Evolutionary conservation across 2,113 vertebrate species (phyloP).

Genomic region (Myotis lucifugus): DNA sequence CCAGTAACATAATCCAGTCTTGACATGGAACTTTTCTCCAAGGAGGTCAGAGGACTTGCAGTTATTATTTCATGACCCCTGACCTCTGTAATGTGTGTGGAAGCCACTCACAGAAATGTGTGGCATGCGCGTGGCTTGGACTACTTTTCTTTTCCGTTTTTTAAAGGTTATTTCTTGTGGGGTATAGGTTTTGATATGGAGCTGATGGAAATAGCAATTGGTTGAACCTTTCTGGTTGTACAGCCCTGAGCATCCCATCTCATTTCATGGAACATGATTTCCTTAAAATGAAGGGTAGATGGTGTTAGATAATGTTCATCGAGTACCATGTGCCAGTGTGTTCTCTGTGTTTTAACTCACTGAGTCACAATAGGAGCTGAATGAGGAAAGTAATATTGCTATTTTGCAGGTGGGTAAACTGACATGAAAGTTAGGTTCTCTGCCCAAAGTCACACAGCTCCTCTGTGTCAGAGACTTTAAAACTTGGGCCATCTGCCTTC

Average conservation of each 20-base stretch:
- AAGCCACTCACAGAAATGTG: background rate
- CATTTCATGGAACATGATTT: background rate
- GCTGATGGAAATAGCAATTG: background rate
- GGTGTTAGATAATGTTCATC: fast-evolving
- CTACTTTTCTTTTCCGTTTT: background rate
- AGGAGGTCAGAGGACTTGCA: background rate
- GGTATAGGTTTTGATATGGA: background rate
- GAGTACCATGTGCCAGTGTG: background rate
- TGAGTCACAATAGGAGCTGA: background rate
- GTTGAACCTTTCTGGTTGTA: background rate
- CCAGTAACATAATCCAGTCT: background rate
- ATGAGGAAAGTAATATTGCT: too few relatives aligned
- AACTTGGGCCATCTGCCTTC: background rate
- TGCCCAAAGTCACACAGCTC: background rate
- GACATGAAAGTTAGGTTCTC: background rate
- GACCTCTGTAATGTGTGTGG: too few relatives aligned
- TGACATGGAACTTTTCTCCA: background rate
- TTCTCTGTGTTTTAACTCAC: background rate
- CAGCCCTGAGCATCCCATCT: background rate
- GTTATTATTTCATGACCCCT: background rate
- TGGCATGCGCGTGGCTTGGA: fast-evolving
- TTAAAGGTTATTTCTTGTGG: background rate
- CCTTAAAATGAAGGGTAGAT: background rate
- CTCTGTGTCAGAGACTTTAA: background rate
- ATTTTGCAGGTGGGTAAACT: background rate